phyloP scores from a whole-genome alignment of 1,140 invertebrate species.

The Cydia pomonella region DNA sequence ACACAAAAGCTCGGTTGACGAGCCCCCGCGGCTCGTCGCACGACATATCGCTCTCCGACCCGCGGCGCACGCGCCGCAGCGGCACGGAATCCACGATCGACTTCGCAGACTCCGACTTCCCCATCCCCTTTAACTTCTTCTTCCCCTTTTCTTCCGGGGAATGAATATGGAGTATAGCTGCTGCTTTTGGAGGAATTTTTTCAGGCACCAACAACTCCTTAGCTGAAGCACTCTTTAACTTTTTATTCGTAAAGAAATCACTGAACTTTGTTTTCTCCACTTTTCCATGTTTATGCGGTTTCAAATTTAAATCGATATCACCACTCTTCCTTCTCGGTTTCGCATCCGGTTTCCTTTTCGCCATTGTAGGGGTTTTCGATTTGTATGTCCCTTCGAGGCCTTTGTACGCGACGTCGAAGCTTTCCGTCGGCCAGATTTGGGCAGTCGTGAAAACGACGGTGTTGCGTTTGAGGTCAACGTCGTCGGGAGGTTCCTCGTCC shows the following conservation, averaged over 20 bases:
- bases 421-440: constrained; percentile 71
- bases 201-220: constrained; percentile 71
- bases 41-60: constrained; percentile 65
- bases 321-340: constrained; percentile 67
- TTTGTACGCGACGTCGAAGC: constrained; percentile 67
- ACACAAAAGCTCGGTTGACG: constrained; percentile 75
- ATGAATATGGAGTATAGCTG: constrained; percentile 80
- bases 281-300: constrained; percentile 66
- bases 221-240: constrained; percentile 64
- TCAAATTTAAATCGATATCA: constrained; percentile 68
- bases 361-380: constrained; percentile 79
- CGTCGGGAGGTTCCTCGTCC: constrained; percentile 59
- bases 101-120: constrained; percentile 67
- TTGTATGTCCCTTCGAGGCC: constrained; percentile 76
- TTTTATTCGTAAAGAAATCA: constrained; percentile 73
- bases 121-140: constrained; percentile 62
- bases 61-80: constrained; percentile 57
- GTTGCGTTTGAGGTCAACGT: constrained; percentile 62
- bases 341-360: constrained; percentile 63
- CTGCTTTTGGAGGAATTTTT: constrained; percentile 82
- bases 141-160: constrained; percentile 69
- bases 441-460: constrained; percentile 67
- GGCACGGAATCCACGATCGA: constrained; percentile 53
- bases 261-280: constrained; percentile 74
- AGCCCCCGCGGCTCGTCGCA: constrained; percentile 58